Base-by-base conservation (phyloP, 2,888 invertebrate species). In the Argynnis bischoffii region DNA sequence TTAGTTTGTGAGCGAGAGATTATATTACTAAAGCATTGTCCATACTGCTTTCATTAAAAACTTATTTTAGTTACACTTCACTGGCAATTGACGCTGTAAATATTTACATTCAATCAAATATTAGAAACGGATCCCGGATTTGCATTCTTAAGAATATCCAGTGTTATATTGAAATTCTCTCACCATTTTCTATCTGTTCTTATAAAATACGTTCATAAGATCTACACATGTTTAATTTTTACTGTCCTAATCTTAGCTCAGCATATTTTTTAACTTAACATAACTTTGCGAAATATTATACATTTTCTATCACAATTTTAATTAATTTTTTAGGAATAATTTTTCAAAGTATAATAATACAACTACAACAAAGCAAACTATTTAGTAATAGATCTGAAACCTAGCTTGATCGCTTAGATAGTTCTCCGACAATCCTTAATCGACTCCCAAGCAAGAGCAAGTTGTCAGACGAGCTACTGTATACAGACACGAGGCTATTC, bases 391-490 rank as follows among this genome's bases (percentile, higher is more conserved):
- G 8, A 61, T 18, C 61, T 61, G 51, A 51, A 18, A 61, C 35
- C 51, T 31, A 16, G 26, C 26, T 50, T 50, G 26, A 60, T 31
- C 31, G 61, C 61, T 61, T 41, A 51, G 51, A 61, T 61, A 61
- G 61, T 51, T 51, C 11, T 16, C 8, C 51, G 51, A 61, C 61
- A 61, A 41, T 51, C 35, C 59, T 50, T 56, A 64, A 64, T 54
- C 54, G 47, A 60, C 47, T 48, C 35, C 48, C 47, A 47, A 59
- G 46, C 59, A 59, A 66, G 51, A 26, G 46, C 59, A 59, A 66
- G 57, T 54, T 41, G 48, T 66, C 53, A 60, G 60, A 54, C 59
- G 54, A 55, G 26, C 51, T 66, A 35, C 53, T 53, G 61, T n/a
- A 59, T 59, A 51, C 50, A 51, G 61, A 61, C 41, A 21, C 61